Conservation (phyloP, 2,888 invertebrate species). For the Steinernema hermaphroditum region DNA sequence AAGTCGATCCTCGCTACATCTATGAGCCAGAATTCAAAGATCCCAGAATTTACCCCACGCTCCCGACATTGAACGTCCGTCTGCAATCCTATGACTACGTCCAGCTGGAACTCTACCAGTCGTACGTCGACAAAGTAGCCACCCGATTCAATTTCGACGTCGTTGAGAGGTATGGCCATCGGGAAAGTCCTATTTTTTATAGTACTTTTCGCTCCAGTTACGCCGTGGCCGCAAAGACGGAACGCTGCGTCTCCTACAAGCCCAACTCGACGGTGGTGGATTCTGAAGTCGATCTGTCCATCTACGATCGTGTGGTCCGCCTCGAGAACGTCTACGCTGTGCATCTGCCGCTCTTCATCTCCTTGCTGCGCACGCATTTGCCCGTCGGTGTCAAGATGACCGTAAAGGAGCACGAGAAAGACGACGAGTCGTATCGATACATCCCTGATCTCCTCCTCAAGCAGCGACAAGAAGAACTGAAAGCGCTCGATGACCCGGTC, state of each 20-base stretch:
- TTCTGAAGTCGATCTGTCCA: conserved; percentile 48
- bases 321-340: conserved; percentile 53
- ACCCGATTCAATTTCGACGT: conserved; percentile 56
- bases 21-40: conserved; percentile 56
- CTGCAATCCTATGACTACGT: conserved; percentile 60
- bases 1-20: conserved; percentile 41
- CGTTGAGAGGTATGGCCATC: conserved; percentile 55
- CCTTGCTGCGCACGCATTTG: conserved; percentile 54
- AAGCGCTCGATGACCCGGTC: conserved; percentile 61
- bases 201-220: conserved; percentile 53
- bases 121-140: conserved; percentile 56
- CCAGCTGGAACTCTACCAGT: conserved; percentile 60
- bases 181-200: no score
- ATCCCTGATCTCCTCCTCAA: conserved; percentile 57
- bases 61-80: conserved; percentile 53
- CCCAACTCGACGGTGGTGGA: conserved; percentile 55
- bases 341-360: conserved; percentile 53
- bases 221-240: conserved; percentile 58
- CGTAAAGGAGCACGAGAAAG: conserved; percentile 61
- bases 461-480: conserved; percentile 38
- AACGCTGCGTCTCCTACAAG: conserved; percentile 53
- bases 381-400: conserved; percentile 62
- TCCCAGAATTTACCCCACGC: conserved; percentile 56
- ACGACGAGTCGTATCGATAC: conserved; percentile 61
- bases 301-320: conserved; percentile 57